phyloP scores from a whole-genome alignment of 2,888 invertebrate species.

The Aproaerema taeniolella region DNA sequence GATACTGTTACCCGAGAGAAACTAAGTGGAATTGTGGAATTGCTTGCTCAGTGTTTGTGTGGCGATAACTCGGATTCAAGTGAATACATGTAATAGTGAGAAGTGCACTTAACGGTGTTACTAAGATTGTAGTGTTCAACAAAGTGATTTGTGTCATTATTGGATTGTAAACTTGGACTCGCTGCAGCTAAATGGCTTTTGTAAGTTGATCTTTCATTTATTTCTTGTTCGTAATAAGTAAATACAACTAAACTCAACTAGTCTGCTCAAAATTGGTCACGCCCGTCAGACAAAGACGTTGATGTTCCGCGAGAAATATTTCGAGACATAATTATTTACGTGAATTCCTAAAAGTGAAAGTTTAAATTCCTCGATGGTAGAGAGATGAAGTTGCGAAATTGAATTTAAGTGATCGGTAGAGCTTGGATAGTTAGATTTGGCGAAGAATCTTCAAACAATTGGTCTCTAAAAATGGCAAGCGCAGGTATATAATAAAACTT shows the following conservation, averaged over 20 bases:
- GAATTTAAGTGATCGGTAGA: too few relatives aligned
- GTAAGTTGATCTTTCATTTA: conserved; percentile 44
- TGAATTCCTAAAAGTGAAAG: too few relatives aligned
- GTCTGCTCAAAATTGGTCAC: too few relatives aligned
- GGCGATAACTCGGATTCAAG: conserved; percentile 39
- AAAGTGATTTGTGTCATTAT: conserved; percentile 60
- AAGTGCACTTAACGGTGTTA: conserved; percentile 45
- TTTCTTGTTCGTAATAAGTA: background rate
- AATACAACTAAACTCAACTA: too few relatives aligned
- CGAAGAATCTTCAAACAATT: too few relatives aligned
- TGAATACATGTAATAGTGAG: conserved; percentile 48
- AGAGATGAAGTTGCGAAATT: too few relatives aligned
- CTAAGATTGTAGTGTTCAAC: conserved; percentile 45
- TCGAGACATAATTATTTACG: background rate
- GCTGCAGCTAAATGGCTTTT: conserved; percentile 52
- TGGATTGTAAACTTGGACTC: conserved; percentile 64
- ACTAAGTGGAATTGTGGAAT: conserved; percentile 43
- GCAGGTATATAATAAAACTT: too few relatives aligned
- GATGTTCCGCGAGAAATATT: background rate
- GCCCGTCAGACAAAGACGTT: background rate
- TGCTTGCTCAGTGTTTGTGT: conserved; percentile 30
- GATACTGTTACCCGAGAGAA: conserved; percentile 51
- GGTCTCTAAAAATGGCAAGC: too few relatives aligned
- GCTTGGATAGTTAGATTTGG: too few relatives aligned
- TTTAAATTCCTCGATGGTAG: too few relatives aligned